Evolutionary conservation across 2,113 vertebrate species (phyloP).

Genomic region (Machaerirhynchus nigripectus): DNA sequence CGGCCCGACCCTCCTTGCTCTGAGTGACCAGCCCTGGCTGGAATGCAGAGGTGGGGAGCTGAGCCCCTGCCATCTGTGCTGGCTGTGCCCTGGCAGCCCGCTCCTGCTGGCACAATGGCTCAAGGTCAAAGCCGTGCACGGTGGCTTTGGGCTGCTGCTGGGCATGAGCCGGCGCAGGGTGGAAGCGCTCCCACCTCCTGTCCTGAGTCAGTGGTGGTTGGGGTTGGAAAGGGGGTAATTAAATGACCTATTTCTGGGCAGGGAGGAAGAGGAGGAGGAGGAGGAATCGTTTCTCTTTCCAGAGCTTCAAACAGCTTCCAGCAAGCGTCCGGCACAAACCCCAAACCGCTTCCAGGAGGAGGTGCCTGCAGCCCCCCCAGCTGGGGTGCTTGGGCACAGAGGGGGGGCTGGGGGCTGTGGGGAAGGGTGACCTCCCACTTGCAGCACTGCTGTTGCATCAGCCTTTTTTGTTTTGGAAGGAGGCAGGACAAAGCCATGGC

Average conservation of each 20-base stretch:
- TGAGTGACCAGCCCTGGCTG: neutral
- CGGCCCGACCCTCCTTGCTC: rapidly evolving
- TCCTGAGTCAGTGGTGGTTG: neutral
- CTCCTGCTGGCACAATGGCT: neutral
- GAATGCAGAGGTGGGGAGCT: neutral
- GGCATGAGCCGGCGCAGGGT: rapidly evolving
- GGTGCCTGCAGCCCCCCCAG: neutral
- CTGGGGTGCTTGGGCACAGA: rapidly evolving
- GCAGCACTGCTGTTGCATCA: neutral
- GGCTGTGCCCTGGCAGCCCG: neutral
- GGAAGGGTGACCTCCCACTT: neutral
- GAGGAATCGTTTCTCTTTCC: neutral
- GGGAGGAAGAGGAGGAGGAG: slow-evolving; percentile 10
- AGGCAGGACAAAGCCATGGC: neutral
- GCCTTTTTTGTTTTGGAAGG: neutral
- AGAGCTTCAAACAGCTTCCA: neutral
- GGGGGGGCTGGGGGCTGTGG: neutral
- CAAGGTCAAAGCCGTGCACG: neutral
- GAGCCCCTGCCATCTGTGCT: neutral
- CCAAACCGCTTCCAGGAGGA: neutral
- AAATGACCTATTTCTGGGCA: slow-evolving; percentile 30
- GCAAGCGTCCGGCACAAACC: neutral
- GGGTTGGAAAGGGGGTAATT: slow-evolving; percentile 20
- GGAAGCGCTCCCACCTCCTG: neutral
- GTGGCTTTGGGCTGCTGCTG: neutral